Evolutionary conservation across 2,888 invertebrate species (phyloP).

Genomic region (Caenorhabditis sp.): DNA sequence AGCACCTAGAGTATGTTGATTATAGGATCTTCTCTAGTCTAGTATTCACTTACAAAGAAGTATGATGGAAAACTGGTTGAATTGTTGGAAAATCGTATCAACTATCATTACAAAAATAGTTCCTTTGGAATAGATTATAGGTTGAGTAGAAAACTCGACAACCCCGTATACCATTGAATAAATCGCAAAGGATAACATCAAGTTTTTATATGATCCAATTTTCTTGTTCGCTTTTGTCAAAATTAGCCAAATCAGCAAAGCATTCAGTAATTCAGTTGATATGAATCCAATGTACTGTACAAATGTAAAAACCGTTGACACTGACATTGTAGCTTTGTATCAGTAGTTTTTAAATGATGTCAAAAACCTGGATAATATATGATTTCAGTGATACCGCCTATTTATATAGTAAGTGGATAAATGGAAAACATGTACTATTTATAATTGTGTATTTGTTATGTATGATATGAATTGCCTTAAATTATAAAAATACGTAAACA

Average conservation of each 20-base stretch:
- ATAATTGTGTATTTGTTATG: too few relatives aligned
- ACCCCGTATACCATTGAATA: constrained; percentile 1
- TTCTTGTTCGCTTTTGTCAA: neutral
- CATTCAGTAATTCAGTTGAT: neutral
- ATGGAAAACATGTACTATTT: too few relatives aligned
- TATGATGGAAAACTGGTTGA: neutral
- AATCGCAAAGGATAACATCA: neutral
- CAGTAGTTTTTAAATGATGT: too few relatives aligned
- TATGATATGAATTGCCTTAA: too few relatives aligned
- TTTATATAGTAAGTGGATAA: too few relatives aligned
- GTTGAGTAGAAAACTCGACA: neutral
- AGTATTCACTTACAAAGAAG: neutral
- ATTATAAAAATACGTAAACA: too few relatives aligned
- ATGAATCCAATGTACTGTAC: neutral
- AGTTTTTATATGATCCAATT: constrained; percentile 2
- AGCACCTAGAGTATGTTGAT: neutral
- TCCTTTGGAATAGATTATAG: neutral
- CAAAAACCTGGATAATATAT: too few relatives aligned
- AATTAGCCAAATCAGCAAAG: neutral
- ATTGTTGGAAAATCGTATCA: neutral
- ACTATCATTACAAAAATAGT: neutral
- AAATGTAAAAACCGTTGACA: neutral
- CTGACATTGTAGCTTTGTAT: too few relatives aligned
- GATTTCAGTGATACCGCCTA: too few relatives aligned
- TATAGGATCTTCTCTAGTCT: too few relatives aligned